Conservation (phyloP, 2,888 invertebrate species). For the Ceramica pisi region DNA sequence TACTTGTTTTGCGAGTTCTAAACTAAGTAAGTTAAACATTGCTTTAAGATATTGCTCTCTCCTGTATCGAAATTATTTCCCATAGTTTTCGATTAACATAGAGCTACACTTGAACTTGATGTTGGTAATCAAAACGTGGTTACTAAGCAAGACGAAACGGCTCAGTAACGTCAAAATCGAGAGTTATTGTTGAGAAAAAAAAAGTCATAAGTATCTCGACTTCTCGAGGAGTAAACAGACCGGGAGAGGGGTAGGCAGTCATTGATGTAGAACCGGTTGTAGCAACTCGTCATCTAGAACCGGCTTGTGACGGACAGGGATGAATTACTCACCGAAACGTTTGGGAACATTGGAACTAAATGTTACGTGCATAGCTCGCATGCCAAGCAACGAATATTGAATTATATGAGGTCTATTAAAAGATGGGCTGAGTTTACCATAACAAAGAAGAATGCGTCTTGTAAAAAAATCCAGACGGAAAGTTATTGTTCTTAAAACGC, state of each 20-base stretch:
- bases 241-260: slow-evolving; percentile 84
- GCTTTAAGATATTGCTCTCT: slow-evolving; percentile 15
- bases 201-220: slow-evolving; percentile 73
- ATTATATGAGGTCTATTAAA: slow-evolving; percentile 35
- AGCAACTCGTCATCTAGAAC: slow-evolving; percentile 77
- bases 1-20: slow-evolving; percentile 18
- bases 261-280: slow-evolving; percentile 89
- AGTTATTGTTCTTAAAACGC: slow-evolving; percentile 11
- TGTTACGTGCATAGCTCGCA: slow-evolving; percentile 66
- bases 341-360: slow-evolving; percentile 74
- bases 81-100: slow-evolving; percentile 15
- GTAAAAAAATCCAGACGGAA: slow-evolving; percentile 10
- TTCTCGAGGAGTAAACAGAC: slow-evolving; percentile 75
- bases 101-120: slow-evolving; percentile 5
- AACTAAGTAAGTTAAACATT: slow-evolving; percentile 21
- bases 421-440: slow-evolving; percentile 27
- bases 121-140: slow-evolving; percentile 24
- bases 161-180: slow-evolving; percentile 81
- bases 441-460: slow-evolving; percentile 23
- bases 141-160: slow-evolving; percentile 66
- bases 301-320: slow-evolving; percentile 86
- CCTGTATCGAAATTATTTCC: slow-evolving; percentile 2
- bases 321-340: slow-evolving; percentile 83
- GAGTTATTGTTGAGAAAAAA: slow-evolving; percentile 78
- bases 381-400: slow-evolving; percentile 41